Evolutionary conservation across 2,888 invertebrate genomes (phyloP).

Genomic region (Fissipunctia ypsillon): DNA sequence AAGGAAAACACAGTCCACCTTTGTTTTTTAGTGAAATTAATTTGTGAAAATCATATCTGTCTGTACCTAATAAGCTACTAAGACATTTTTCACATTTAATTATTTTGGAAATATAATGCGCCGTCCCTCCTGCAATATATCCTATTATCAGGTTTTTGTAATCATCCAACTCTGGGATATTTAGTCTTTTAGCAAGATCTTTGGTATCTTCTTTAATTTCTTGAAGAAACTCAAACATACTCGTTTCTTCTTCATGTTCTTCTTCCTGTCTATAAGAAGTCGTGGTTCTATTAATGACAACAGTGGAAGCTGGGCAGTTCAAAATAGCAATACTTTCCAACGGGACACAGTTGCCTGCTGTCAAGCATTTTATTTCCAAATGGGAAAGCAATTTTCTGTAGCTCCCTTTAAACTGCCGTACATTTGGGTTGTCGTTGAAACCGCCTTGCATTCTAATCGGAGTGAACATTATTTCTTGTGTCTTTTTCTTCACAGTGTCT

Average conservation of each 20-base stretch:
- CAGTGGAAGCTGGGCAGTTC: background rate
- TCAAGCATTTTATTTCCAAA: slow-evolving; percentile 7
- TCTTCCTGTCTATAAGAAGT: slow-evolving; percentile 11
- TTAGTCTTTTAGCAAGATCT: background rate
- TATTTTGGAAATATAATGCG: no score
- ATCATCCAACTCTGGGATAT: slow-evolving; percentile 3
- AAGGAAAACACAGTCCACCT: slow-evolving; percentile 7
- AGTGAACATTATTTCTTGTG: background rate
- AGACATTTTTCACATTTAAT: no score
- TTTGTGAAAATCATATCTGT: slow-evolving; percentile 4
- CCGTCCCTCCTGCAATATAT: no score
- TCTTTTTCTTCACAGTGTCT: no score
- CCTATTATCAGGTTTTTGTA: background rate
- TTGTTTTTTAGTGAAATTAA: background rate
- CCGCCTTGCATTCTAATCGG: no score
- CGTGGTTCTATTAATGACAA: slow-evolving; percentile 2
- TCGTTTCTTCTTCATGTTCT: background rate
- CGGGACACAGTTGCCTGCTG: slow-evolving; percentile 4
- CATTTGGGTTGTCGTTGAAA: slow-evolving; percentile 4
- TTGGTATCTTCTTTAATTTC: slow-evolving; percentile 6
- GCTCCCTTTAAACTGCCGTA: slow-evolving; percentile 10
- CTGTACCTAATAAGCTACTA: background rate
- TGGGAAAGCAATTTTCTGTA: slow-evolving; percentile 9
- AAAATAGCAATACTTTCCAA: slow-evolving; percentile 4
- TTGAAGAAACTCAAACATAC: slow-evolving; percentile 1